Evolutionary conservation across 1,140 invertebrate genomes (phyloP).

Genomic region (Aporrectodea caliginosa): DNA sequence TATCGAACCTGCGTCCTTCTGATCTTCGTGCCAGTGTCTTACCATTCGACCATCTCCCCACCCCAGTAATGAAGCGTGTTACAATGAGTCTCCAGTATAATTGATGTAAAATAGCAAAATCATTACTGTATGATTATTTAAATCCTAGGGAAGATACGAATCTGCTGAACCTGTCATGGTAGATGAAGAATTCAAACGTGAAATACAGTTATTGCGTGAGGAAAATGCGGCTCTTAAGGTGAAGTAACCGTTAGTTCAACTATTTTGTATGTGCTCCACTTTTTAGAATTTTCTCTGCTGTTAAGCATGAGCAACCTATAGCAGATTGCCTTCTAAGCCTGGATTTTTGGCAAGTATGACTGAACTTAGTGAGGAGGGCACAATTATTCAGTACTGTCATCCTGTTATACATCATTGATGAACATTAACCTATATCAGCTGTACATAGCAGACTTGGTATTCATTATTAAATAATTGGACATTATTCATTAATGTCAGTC

Average conservation of each 20-base stretch:
- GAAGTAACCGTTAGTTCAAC: not conserved
- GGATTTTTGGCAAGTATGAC: not conserved
- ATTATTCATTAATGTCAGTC: not conserved
- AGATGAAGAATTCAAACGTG: not conserved
- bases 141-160: not conserved
- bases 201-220: not conserved
- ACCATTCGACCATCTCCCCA: not conserved
- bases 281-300: not conserved
- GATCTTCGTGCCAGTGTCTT: not conserved
- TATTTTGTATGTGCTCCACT: not conserved
- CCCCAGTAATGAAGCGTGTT: not conserved
- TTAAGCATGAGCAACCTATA: not conserved
- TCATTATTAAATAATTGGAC: not conserved
- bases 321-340: not conserved
- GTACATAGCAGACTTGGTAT: too few species aligned
- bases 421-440: too few species aligned
- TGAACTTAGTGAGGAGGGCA: not conserved
- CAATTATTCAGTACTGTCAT: not conserved
- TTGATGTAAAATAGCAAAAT: not conserved
- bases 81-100: too few species aligned
- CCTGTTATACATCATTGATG: not conserved
- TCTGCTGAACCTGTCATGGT: not conserved
- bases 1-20: not conserved
- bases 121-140: not conserved
- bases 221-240: not conserved